Evolutionary conservation across 92 coral and sea anemone species (phyloP), one percentile per base, ranked within the genome.

Genomic region (Galaxea fascicularis): DNA sequence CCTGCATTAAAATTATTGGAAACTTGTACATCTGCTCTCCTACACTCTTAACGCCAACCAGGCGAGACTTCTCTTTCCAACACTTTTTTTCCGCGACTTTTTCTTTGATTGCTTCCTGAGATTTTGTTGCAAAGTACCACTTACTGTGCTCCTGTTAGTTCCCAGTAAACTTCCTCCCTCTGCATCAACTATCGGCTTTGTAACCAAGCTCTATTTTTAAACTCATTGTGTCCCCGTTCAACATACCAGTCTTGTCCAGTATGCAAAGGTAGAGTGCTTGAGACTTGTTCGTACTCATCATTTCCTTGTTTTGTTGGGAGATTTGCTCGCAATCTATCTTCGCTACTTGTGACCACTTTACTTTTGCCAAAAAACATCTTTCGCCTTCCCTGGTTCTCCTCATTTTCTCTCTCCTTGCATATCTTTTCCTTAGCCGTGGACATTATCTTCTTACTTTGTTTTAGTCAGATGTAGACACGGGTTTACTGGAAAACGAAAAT

Each of bases 71-170:
- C 15, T 16, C 24, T 31, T 28, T 11, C 45, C 4, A 27, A 4
- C 16, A 3, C 20, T 20, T 14, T 66, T 14, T 66, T 29, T 10
- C 15, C 46, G n/a, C n/a, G n/a, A n/a, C 45, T 28, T 31, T 66
- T 27, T 60, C 14, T 60, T 66, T 66, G 0, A 30, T 7, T 28
- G 6, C 44, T 13, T 31, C 0, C 21, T 47, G 7, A 66, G 8
- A 8, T 66, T 66, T 27, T 66, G 18, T 9, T 66, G 18, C 8
- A 66, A 17, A 30, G 18, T 66, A 66, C 45, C 44, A 66, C 71
- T 30, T 4, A 29, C 71, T 31, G 10, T 66, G 21, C 71, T 66
- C 21, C 71, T 66, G 71, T 66, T 66, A 28, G 71, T 66, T 27
- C 71, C 71, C 29, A 56, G 21, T 11, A 27, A 2, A 11, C n/a